These are phyloP conservation scores for Rhagonycha lutea DNA, from an alignment of 2,888 invertebrate genomes.

Conservation along the genomic window DNA sequence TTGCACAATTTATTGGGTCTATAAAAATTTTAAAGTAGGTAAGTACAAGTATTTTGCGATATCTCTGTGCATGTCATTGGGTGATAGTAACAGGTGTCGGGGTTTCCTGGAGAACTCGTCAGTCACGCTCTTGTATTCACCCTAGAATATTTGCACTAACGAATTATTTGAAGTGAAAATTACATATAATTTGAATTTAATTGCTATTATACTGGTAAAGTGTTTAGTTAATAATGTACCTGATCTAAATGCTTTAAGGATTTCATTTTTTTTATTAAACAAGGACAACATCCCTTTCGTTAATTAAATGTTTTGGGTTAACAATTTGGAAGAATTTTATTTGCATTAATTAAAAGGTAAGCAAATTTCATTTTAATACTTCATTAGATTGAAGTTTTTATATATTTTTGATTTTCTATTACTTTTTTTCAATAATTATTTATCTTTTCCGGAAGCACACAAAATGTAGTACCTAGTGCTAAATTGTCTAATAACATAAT, in stretches of 20 bases:
- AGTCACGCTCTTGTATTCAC: constrained; percentile 25
- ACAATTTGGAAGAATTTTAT: neutral
- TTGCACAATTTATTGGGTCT: neutral
- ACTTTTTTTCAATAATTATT: no score
- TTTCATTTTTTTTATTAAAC: neutral
- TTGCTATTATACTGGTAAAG: neutral
- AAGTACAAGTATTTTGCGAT: neutral
- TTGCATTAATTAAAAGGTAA: no score
- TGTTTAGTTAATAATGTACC: neutral
- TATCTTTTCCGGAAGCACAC: no score
- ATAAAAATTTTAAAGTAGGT: neutral
- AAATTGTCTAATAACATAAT: no score
- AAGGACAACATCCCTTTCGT: no score
- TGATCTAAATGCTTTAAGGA: neutral
- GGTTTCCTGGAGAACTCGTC: constrained; percentile 10
- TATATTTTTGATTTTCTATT: no score
- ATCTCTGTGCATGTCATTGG: constrained; percentile 16
- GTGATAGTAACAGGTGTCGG: constrained; percentile 27
- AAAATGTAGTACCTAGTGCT: no score
- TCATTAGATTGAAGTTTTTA: no score
- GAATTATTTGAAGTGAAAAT: neutral
- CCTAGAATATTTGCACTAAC: constrained; percentile 13
- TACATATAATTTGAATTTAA: neutral
- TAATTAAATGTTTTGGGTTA: no score
- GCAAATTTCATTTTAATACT: no score